Evolutionary conservation across 2,888 invertebrate genomes (phyloP), one percentile per base, ranked within the genome.

Genomic region (Corythucha ciliata): DNA sequence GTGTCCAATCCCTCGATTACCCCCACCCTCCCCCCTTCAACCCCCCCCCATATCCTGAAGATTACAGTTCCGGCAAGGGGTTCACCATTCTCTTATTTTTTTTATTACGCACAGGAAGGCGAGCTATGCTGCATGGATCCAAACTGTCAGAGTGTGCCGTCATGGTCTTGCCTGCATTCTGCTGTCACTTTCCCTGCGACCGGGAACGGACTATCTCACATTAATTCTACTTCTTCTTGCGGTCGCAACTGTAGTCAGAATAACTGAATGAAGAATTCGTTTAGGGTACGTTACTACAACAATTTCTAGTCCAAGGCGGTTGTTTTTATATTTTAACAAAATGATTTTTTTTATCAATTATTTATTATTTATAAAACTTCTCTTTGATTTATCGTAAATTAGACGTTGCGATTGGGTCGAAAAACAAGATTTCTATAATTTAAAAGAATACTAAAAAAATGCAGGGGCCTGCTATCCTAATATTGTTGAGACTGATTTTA

Each of bases 171-270:
- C 52, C 39, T 40, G 14, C 22, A 41, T 12, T 21, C 32, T 45
- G 44, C 52, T 18, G 14, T 14, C 18, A 18, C 18, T 26, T 40
- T 53, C 47, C 29, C 45, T 53, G 26, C 50, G 44, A 32, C 40
- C 40, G n/a, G 37, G 32, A 36, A 40, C 39, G 20, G 51, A 47
- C 21, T 42, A 52, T 42, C 47, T 53, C 47, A 45, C 46, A 40
- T 37, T 26, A 36, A 50, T 57, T 32, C 52, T 57, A 18, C 52
- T 54, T 18, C 54, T 57, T 22, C 44, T 57, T 44, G 52, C 56
- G 33, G 52, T 57, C 27, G 52, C 56, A 39, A 57, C 56, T 26
- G 56, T 57, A 44, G 56, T 57, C 44, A 57, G 56, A 57, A 54
- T 57, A 52, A 42, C 41, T 46, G 48, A 48, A 18, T 39, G n/a